Percentiles rank a stretch among this genome's conserved stretches.
These are phyloP conservation scores for Acipenser ruthenus DNA, from an alignment of 2,797 vertebrate species.

Conservation along the genomic window DNA sequence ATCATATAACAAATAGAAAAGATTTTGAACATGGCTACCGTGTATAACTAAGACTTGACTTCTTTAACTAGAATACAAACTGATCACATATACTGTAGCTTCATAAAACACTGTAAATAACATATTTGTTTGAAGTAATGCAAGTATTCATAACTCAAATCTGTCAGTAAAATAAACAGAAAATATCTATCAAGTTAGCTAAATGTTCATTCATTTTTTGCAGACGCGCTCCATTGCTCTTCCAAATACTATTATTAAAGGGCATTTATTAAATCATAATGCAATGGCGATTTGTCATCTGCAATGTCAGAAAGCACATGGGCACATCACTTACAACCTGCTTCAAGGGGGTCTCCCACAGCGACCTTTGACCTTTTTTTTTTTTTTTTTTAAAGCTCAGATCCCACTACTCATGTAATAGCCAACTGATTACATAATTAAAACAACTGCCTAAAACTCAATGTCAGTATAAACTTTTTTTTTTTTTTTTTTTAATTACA, in stretches of 20 bases:
- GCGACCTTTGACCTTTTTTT: conserved; percentile 47
- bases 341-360: conserved; percentile 44
- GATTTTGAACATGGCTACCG: too few relatives aligned
- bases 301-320: conserved; percentile 20
- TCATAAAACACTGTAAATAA: conserved; percentile 18
- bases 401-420: conserved; percentile 34
- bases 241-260: conserved; percentile 26
- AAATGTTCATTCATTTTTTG: conserved; percentile 19
- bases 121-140: conserved; percentile 22
- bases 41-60: too few relatives aligned
- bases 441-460: conserved; percentile 6
- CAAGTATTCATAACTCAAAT: conserved; percentile 18
- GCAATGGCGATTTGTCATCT: conserved; percentile 30
- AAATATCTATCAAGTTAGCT: conserved; percentile 21
- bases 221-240: not conserved
- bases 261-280: conserved; percentile 47
- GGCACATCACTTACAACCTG: conserved; percentile 48
- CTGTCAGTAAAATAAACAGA: conserved; percentile 17
- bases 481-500: not conserved
- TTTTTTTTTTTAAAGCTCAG: conserved; percentile 40
- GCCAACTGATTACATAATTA: conserved; percentile 25
- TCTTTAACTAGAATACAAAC: conserved; percentile 10
- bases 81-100: conserved; percentile 4
- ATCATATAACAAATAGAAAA: too few relatives aligned
- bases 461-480: conserved; percentile 9